A percentile compares a stretch with the other conserved stretches of the same genome.
These are phyloP conservation scores for Montipora efflorescens DNA, from an alignment of 64 coral and sea anemone genomes.

Conservation along the genomic window DNA sequence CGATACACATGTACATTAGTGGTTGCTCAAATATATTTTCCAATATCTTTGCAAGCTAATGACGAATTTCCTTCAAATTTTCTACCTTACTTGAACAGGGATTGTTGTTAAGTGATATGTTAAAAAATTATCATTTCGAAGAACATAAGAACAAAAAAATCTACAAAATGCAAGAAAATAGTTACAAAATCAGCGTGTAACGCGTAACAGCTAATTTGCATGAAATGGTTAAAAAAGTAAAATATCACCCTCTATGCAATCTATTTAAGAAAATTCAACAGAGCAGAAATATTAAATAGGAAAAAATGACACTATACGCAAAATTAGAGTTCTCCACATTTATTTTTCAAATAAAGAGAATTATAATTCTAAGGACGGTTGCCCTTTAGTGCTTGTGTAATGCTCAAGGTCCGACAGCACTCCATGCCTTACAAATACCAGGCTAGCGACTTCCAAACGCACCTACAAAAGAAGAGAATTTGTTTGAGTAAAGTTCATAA, in stretches of 20 bases:
- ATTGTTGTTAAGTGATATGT: conserved; percentile 20
- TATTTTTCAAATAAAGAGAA: conserved; percentile 38
- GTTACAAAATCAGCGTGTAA: conserved; percentile 47
- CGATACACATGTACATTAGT: conserved; percentile 1
- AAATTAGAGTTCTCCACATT: conserved; percentile 16
- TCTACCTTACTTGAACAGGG: conserved; percentile 12
- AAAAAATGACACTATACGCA: background rate
- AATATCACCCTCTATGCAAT: background rate
- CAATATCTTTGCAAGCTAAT: conserved; percentile 23
- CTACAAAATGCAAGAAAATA: conserved; percentile 9
- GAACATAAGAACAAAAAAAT: background rate
- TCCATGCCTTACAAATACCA: background rate
- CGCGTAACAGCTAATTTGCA: conserved; percentile 42
- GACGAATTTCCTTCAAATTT: conserved; percentile 9
- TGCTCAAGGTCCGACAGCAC: background rate
- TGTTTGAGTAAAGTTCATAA: conserved; percentile 27
- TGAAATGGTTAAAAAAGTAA: conserved; percentile 32
- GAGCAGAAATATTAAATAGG: conserved; percentile 16
- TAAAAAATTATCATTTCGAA: background rate
- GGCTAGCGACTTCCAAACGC: conserved; percentile 1
- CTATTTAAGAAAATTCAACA: conserved; percentile 12
- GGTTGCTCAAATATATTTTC: conserved; percentile 38
- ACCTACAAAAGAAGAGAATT: conserved; percentile 5
- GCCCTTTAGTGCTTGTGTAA: background rate
- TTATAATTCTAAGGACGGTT: background rate